Evolutionary conservation across 2,888 invertebrate genomes (phyloP), one percentile per base, ranked within the genome.

Genomic region (Rotaria macrura): DNA sequence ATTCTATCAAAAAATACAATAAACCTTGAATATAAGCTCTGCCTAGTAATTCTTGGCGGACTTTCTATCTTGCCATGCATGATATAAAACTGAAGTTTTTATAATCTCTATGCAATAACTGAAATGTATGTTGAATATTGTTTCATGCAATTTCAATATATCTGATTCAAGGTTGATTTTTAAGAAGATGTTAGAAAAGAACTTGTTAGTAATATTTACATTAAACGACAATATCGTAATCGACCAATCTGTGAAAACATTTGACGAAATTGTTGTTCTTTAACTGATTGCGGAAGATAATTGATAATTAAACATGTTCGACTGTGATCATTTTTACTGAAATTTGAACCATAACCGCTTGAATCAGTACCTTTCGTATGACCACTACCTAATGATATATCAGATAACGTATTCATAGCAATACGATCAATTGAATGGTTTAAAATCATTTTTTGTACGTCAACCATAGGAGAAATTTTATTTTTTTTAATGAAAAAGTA

Each of bases 261-360:
- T 1, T 79, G 74, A 40, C n/a, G 43, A 79, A 79, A 79, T 43
- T 79, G 40, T 79, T 43, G 38, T 43, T 79, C 40, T 79, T 79
- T 79, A 23, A 79, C 43, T n/a, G 74, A 79, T 79, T 79, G 74
- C 25, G 74, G 74, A 43, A 79, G 43, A 38, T 79, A 79, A 79
- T 79, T 79, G 5, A 79, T 43, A 43, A 79, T 79, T 25, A 79
- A 43, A 79, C 74, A 65, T 34, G 65, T 65, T 34, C 65, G 65
- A 65, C 34, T 17, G 34, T 65, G 65, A 29, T n/a, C 29, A 65
- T 65, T 29, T 65, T 34, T 65, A 65, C 65, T 65, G 29, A 65
- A 34, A 65, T 65, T 65, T 34, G 65, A 65, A 29, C 34, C 65
- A 17, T 65, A 65, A 65, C 65, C 65, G 34, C 65, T 65, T 34